Evolutionary conservation across 2,113 vertebrate species (phyloP).

Genomic region (Elanoides forficatus): DNA sequence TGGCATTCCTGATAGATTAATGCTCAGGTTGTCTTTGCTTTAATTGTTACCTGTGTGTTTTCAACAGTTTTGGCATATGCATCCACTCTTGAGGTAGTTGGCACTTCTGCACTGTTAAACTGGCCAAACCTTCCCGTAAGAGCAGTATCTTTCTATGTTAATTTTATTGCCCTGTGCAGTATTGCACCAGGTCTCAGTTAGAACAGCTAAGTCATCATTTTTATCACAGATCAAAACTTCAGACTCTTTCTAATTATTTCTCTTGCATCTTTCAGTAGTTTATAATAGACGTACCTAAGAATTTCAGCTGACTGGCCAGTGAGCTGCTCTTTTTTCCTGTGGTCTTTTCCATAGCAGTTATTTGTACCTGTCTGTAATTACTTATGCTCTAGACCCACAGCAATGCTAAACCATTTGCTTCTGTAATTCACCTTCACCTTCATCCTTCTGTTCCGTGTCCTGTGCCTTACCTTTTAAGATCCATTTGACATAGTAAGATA

Average conservation of each 20-base stretch:
- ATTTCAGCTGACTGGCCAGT: too few species aligned
- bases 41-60: background rate
- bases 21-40: background rate
- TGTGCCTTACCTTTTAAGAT: background rate
- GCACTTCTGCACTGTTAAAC: background rate
- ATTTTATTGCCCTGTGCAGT: background rate
- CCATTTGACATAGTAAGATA: background rate
- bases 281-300: accelerated
- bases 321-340: background rate
- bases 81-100: too few species aligned
- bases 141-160: accelerated
- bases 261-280: background rate
- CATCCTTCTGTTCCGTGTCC: background rate
- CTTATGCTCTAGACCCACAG: background rate
- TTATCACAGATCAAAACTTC: background rate
- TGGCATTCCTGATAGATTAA: background rate
- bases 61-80: background rate
- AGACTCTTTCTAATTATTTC: background rate
- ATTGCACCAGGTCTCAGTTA: background rate
- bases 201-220: background rate
- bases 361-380: background rate
- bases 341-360: background rate
- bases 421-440: background rate
- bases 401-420: background rate
- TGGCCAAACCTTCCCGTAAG: background rate